These are phyloP conservation scores for Adelges cooleyi DNA, from an alignment of 1,140 invertebrate species.

Conservation along the genomic window DNA sequence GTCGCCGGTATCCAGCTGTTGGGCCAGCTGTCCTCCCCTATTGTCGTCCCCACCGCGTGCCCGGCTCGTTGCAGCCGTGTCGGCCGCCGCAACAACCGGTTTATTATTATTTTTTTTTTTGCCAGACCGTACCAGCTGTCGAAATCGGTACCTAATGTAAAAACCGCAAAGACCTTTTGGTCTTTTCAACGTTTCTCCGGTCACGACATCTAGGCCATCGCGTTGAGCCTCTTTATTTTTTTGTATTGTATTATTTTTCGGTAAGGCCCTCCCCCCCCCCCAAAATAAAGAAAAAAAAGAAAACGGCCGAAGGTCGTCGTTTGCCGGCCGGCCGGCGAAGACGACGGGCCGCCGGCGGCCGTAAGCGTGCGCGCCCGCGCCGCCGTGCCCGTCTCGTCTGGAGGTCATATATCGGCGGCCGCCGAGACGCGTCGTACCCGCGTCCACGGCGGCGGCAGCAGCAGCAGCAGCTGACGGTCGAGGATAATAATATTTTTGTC, in stretches of 20 bases:
- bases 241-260: too few species aligned
- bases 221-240: background rate
- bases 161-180: background rate
- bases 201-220: background rate
- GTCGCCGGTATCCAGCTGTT: constrained; percentile 26
- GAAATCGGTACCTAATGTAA: background rate
- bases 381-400: background rate
- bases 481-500: constrained; percentile 25
- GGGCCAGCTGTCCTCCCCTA: constrained; percentile 27
- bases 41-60: background rate
- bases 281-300: too few species aligned
- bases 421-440: constrained; percentile 3
- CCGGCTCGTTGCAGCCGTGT: background rate
- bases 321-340: constrained; percentile 3
- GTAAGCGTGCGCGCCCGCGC: background rate
- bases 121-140: constrained; percentile 20
- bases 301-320: too few species aligned
- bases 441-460: background rate
- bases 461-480: background rate
- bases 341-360: background rate
- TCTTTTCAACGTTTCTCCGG: background rate
- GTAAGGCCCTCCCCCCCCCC: too few species aligned
- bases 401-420: constrained; percentile 25
- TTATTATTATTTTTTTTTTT: too few species aligned
- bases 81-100: background rate